Conservation (phyloP, 2,797 vertebrate species). For the Trichosurus vulpecula region DNA sequence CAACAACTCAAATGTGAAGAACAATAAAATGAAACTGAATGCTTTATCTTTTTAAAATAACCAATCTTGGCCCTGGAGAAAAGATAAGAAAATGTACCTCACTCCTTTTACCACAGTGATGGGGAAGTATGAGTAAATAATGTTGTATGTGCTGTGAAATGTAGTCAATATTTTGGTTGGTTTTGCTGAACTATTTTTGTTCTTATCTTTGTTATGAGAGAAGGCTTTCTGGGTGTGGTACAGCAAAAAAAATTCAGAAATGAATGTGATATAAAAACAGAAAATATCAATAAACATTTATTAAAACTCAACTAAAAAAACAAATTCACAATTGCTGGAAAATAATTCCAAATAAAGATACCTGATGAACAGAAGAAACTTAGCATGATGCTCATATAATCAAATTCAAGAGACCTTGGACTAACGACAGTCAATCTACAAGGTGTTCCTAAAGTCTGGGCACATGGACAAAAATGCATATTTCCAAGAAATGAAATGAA, state of each 20-base stretch:
- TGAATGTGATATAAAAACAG: background rate
- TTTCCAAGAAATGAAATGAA: too few relatives aligned
- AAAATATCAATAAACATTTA: background rate
- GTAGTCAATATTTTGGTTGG: background rate
- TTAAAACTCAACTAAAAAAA: background rate
- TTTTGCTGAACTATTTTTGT: background rate
- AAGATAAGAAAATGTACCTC: background rate
- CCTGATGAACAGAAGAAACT: background rate
- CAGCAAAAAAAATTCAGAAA: background rate
- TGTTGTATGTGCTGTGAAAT: background rate
- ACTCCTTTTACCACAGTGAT: background rate
- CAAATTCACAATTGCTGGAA: background rate
- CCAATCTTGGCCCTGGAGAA: background rate
- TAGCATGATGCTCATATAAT: background rate
- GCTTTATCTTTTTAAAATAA: background rate
- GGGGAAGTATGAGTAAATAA: background rate
- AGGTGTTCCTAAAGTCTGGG: too few relatives aligned
- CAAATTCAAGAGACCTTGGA: background rate
- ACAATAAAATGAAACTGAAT: background rate
- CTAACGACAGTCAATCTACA: background rate
- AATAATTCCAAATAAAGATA: background rate
- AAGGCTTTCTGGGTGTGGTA: background rate
- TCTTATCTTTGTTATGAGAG: background rate
- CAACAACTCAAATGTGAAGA: background rate
- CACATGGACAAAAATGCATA: too few relatives aligned